Evolutionary conservation across 2,113 vertebrate species (phyloP).

Genomic region (Puffinus mauretanicus): DNA sequence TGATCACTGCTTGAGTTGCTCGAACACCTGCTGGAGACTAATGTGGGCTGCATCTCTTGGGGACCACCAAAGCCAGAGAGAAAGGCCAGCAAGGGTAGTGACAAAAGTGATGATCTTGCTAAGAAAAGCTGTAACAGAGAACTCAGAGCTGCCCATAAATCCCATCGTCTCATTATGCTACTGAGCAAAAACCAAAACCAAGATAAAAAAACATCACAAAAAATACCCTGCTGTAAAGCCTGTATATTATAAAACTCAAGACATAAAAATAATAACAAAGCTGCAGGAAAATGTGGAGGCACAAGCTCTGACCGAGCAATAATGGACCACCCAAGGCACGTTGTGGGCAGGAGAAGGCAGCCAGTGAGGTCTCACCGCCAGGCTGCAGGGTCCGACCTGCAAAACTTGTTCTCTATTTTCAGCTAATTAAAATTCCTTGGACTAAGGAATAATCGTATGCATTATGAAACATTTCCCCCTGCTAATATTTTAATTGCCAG

Average conservation of each 20-base stretch:
- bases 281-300: neutral
- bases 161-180: neutral
- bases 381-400: neutral
- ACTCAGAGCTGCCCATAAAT: conserved; percentile 7
- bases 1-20: neutral
- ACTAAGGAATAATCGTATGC: conserved; percentile 16
- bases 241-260: neutral
- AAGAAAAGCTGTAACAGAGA: conserved; percentile 15
- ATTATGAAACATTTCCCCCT: conserved; percentile 8
- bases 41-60: neutral
- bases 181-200: neutral
- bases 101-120: conserved; percentile 38
- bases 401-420: neutral
- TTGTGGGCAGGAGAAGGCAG: neutral
- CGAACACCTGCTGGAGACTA: conserved; percentile 3
- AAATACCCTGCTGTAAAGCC: neutral
- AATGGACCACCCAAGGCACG: neutral
- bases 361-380: neutral
- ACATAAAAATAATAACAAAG: conserved; percentile 32
- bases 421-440: conserved; percentile 36
- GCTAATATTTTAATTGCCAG: conserved; percentile 61
- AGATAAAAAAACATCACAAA: neutral
- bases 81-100: conserved; percentile 2
- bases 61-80: neutral
- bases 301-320: neutral